Base-by-base conservation (phyloP, 2,113 vertebrate genomes). In the Rhynchopsitta pachyrhyncha region DNA sequence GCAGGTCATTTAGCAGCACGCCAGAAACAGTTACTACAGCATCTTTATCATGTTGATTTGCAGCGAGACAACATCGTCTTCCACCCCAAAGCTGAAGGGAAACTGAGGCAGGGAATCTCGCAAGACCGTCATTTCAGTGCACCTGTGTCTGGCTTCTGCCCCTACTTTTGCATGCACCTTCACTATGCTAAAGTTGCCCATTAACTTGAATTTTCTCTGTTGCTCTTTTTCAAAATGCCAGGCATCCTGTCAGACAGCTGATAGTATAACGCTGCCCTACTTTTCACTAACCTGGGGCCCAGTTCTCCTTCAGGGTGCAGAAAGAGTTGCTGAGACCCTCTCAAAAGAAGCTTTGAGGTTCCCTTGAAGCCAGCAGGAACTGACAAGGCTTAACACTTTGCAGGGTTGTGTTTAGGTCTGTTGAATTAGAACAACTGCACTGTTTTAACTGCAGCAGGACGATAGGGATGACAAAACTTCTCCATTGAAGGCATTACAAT, bases 1-100 rank as follows among this genome's bases (percentile, higher is more conserved):
- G 6, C 0, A 0, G 12, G 16, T 39, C 35, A 33, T 31, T 53
- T 78, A 53, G 35, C 35, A 85, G 22, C 3, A 0, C 0, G 0
- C 60, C n/a, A 89, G 29, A 52, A 63, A 52, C 27, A 19, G 52
- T 18, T 17, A 39, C 25, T 12, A 15, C 7, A 57, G 33, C 14
- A 39, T 41, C 27, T 70, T 67, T 13, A 31, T 55, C 11, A 2
- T 17, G 11, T 8, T 50, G 46, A 57, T 60, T 55, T 80, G 39
- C 1, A 0, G n/a, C 18, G 19, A 74, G 13, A 14, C 29, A 67
- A 28, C 17, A 33, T 14, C 28, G 19, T 37, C 35, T 63, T 55
- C 23, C 1, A 0, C 8, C 19, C 67, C 22, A 23, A 44, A 75
- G 46, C 70, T 33, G 74, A 66, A 68, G 66, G 66, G 69, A 95